Base-by-base conservation (phyloP, 2,888 invertebrate genomes). In the Congeria kusceri region DNA sequence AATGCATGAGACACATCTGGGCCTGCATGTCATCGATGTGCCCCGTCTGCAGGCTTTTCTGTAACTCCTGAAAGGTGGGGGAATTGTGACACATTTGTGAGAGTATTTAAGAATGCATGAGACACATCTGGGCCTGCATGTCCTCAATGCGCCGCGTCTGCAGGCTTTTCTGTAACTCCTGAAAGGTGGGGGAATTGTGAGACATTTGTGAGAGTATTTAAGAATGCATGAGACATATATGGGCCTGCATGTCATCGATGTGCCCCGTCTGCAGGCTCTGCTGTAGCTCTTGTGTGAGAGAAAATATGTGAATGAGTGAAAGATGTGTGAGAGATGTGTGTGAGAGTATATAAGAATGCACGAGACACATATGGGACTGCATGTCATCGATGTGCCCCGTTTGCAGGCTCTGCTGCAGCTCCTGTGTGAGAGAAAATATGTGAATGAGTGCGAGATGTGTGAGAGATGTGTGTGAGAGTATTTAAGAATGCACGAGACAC, bases 1-100 rank as follows among this genome's bases (percentile, higher is more conserved):
- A n/a, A n/a, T n/a, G n/a, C n/a, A n/a, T n/a, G n/a, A n/a, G n/a
- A n/a, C n/a, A n/a, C 82, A 90, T 82, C 71, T 89, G 91, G 0
- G 85, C 87, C 75, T 91, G 84, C 84, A 93, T 86, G 64, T 92
- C 92, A 67, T 90, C 91, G 32, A 90, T 77, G 72, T 93, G 92
- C 18, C 78, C 80, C 27, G 72, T 64, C 67, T 86, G 86, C 62
- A 93, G 66, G 53, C 77, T 70, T 18, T 73, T 67, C 71, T 89
- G 86, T 25, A 85, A 67, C 23, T 88, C 87, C 91, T 92, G 74
- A 13, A 75, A 68, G n/a, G n/a, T n/a, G n/a, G n/a, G n/a, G n/a
- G n/a, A n/a, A n/a, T n/a, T n/a, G n/a, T n/a, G n/a, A n/a, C n/a
- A n/a, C n/a, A n/a, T n/a, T n/a, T n/a, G n/a, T n/a, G n/a, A n/a